Percentiles rank a stretch among this genome's conserved stretches.
Conservation (phyloP, 2,113 vertebrate species). For the Caracal caracal region DNA sequence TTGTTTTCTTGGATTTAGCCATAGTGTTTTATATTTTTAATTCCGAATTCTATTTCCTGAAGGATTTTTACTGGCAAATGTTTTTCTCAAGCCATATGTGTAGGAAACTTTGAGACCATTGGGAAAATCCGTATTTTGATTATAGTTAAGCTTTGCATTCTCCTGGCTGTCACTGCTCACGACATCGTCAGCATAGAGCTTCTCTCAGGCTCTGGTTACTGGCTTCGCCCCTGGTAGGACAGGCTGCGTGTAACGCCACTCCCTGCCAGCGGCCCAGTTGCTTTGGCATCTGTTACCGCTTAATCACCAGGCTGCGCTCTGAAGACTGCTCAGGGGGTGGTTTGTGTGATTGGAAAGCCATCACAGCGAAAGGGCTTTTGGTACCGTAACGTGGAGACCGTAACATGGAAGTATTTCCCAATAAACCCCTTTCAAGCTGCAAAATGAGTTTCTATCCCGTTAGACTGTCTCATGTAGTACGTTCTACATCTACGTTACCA, state of each 20-base stretch:
- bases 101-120: constrained; percentile 36
- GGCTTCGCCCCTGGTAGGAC: neutral
- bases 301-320: neutral
- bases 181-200: neutral
- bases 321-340: neutral
- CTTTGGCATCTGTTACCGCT: neutral
- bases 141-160: neutral
- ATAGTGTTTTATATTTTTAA: neutral
- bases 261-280: neutral
- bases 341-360: neutral
- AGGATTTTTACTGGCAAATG: neutral
- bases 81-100: neutral
- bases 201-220: neutral
- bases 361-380: neutral
- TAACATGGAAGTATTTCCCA: neutral
- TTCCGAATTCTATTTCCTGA: constrained; percentile 7
- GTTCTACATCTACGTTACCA: neutral
- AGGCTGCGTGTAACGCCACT: neutral
- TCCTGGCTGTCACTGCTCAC: neutral
- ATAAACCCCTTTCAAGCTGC: neutral
- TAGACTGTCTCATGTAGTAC: neutral
- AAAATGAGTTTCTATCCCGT: neutral
- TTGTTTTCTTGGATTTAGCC: neutral
- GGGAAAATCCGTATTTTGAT: neutral
- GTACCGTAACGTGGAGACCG: neutral